Evolutionary conservation across 2,113 vertebrate species (phyloP).

Genomic region (Garra rufa): DNA sequence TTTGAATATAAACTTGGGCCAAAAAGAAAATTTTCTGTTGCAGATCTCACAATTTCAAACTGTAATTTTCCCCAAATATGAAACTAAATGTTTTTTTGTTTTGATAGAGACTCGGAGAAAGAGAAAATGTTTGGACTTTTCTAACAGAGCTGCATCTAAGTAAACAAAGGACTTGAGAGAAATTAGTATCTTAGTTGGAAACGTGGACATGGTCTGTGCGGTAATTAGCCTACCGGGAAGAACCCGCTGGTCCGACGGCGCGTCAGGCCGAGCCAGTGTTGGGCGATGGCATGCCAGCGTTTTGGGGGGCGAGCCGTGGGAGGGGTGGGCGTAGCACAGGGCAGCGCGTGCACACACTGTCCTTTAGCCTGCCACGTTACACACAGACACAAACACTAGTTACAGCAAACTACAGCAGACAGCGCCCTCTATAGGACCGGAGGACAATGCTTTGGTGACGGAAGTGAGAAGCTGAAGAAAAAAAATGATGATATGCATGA

Average conservation of each 20-base stretch:
- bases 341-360: conserved; percentile 58
- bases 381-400: conserved; percentile 59
- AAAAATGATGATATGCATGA: not conserved
- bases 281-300: conserved; percentile 79
- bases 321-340: conserved; percentile 65
- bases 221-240: conserved; percentile 74
- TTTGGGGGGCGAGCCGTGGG: conserved; percentile 72
- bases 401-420: conserved; percentile 48
- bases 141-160: not conserved
- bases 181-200: conserved; percentile 2
- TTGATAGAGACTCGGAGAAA: not conserved
- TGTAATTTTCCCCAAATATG: not conserved
- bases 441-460: conserved; percentile 16
- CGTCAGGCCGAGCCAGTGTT: conserved; percentile 79
- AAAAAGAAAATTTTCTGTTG: not conserved
- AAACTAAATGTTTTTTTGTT: not conserved
- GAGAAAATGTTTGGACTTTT: not conserved
- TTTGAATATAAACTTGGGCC: not conserved
- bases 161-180: not conserved
- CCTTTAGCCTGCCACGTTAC: conserved; percentile 71
- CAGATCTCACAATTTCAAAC: not conserved
- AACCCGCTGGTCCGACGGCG: conserved; percentile 76
- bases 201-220: conserved; percentile 56
- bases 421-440: conserved; percentile 34
- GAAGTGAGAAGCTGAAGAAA: conserved; percentile 8